phyloP scores from a whole-genome alignment of 1,140 invertebrate genomes.

The Cotesia glomerata region DNA sequence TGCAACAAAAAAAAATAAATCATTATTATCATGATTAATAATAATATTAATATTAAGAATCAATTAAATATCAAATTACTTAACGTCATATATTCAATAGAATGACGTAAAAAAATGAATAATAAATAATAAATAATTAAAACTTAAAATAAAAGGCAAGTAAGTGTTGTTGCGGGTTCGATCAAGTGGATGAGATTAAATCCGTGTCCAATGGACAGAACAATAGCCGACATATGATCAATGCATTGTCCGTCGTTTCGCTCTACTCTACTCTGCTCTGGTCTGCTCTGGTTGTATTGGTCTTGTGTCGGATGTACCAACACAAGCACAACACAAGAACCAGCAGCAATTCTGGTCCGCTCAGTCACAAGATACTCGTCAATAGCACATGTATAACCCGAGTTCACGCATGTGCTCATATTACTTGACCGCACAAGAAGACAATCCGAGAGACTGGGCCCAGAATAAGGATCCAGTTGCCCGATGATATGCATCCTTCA shows the following conservation, averaged over 20 bases:
- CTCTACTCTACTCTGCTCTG: neutral
- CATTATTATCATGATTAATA: neutral
- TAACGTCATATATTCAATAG: neutral
- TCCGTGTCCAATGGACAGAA: conserved; percentile 2
- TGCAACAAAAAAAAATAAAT: conserved; percentile 63
- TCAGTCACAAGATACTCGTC: conserved; percentile 17
- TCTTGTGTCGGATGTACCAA: neutral
- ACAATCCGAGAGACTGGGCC: conserved; percentile 15
- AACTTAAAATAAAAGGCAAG: neutral
- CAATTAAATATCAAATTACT: neutral
- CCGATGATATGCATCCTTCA: conserved; percentile 29
- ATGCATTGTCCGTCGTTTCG: conserved; percentile 30
- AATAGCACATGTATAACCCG: conserved; percentile 18
- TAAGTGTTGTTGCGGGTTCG: neutral
- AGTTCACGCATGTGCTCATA: conserved; percentile 18
- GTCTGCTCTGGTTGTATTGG: neutral
- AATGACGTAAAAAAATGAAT: too few species aligned
- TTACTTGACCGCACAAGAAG: conserved; percentile 24
- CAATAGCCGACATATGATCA: conserved; percentile 18
- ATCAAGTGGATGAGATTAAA: conserved; percentile 9
- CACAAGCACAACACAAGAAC: too few species aligned
- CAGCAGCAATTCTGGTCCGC: neutral
- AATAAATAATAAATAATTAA: neutral
- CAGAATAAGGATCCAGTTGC: conserved; percentile 24
- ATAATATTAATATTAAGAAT: neutral